These are phyloP conservation scores for Melipona beecheii DNA, from an alignment of 2,888 invertebrate genomes.

Conservation along the genomic window DNA sequence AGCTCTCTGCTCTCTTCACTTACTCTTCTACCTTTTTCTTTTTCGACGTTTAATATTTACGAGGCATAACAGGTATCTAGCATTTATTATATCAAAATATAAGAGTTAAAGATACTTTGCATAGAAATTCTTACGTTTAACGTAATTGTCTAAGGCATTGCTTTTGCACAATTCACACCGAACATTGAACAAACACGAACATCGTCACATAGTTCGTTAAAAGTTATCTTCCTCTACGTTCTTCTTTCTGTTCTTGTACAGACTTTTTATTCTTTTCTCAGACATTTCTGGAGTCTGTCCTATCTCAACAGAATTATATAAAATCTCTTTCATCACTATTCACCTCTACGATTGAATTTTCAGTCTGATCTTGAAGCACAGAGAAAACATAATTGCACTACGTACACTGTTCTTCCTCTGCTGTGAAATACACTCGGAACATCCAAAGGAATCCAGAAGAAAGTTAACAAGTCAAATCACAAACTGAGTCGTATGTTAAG, in stretches of 20 bases:
- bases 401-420: not conserved
- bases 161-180: not conserved
- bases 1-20: no score
- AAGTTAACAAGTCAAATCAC: no score
- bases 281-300: conserved; percentile 15
- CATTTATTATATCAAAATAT: not conserved
- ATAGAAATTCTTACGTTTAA: not conserved
- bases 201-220: not conserved
- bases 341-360: conserved; percentile 33
- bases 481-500: no score
- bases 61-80: fast-evolving
- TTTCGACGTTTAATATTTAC: no score
- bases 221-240: no score
- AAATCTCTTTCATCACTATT: not conserved
- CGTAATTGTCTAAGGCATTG: not conserved
- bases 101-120: not conserved
- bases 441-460: not conserved
- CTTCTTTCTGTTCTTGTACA: conserved; percentile 51
- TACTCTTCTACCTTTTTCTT: fast-evolving
- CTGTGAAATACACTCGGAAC: not conserved
- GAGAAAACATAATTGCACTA: conserved; percentile 61
- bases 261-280: conserved; percentile 29
- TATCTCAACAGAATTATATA: no score
- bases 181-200: not conserved
- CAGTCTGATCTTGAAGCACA: conserved; percentile 70